Percentiles rank a stretch among this genome's conserved stretches.
These are phyloP conservation scores for Belgica antarctica DNA, from an alignment of 2,888 invertebrate species.

Conservation along the genomic window DNA sequence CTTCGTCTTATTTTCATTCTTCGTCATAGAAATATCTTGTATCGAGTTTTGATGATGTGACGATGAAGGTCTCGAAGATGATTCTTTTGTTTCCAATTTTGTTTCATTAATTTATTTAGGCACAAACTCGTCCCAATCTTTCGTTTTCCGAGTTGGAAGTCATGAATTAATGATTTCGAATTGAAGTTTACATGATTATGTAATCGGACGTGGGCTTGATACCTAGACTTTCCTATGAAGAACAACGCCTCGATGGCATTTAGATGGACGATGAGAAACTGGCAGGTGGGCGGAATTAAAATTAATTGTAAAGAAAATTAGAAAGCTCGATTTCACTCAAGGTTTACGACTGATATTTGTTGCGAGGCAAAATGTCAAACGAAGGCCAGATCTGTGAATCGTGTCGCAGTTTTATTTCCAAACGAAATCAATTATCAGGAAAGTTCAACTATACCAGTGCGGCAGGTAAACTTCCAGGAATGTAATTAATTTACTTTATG, in stretches of 20 bases:
- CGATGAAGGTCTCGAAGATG: slow-evolving; percentile 9
- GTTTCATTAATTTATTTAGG: too few species aligned
- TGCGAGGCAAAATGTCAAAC: too few species aligned
- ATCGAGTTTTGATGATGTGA: slow-evolving; percentile 23
- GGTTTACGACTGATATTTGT: too few species aligned
- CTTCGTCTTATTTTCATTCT: not conserved
- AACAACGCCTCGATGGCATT: not conserved
- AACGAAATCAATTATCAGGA: too few species aligned
- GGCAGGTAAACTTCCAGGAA: too few species aligned
- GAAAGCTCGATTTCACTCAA: slow-evolving; percentile 8
- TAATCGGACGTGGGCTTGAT: not conserved
- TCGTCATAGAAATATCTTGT: not conserved
- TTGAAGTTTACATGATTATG: not conserved
- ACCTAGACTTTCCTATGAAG: not conserved
- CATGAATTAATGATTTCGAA: not conserved
- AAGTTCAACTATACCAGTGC: too few species aligned
- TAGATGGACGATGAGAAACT: not conserved
- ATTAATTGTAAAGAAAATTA: slow-evolving; percentile 12
- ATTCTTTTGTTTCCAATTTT: slow-evolving; percentile 19
- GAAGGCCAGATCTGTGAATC: too few species aligned
- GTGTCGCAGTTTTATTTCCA: too few species aligned
- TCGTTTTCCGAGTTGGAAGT: not conserved
- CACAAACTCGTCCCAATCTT: not conserved
- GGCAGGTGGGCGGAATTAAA: not conserved
- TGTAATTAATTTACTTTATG: too few species aligned